phyloP scores from a whole-genome alignment of 2,797 vertebrate species.

The Ibycter americanus region DNA sequence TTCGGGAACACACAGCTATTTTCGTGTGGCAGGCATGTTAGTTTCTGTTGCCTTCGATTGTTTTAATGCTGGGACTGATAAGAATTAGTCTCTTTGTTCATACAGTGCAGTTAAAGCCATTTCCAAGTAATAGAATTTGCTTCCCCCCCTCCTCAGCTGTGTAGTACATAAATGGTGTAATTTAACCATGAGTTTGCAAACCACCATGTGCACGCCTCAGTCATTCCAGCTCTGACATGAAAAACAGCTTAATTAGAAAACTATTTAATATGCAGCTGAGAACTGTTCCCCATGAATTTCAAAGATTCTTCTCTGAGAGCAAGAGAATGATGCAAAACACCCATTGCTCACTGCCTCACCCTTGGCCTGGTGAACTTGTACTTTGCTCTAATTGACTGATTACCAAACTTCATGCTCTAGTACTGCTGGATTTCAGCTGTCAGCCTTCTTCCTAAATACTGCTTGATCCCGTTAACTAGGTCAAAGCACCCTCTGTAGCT shows the following conservation, averaged over 20 bases:
- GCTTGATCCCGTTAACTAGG: background rate
- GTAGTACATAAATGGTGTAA: background rate
- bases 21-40: background rate
- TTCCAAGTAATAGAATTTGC: background rate
- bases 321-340: background rate
- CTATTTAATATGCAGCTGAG: background rate
- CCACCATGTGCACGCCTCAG: background rate
- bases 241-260: background rate
- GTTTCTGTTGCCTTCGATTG: background rate
- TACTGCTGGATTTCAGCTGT: background rate
- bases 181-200: background rate
- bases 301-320: background rate
- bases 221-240: background rate
- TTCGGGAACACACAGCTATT: background rate
- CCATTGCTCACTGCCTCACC: background rate
- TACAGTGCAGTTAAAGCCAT: background rate
- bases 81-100: background rate
- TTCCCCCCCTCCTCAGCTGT: background rate
- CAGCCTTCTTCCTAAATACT: rapidly evolving
- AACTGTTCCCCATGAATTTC: background rate
- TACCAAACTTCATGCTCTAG: background rate
- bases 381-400: background rate
- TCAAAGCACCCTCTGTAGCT: background rate
- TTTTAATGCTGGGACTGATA: background rate
- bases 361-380: background rate